A percentile compares a stretch with the other conserved stretches of the same genome.
phyloP scores from a whole-genome alignment of 2,113 vertebrate species.

The Acrocephalus arundinaceus region DNA sequence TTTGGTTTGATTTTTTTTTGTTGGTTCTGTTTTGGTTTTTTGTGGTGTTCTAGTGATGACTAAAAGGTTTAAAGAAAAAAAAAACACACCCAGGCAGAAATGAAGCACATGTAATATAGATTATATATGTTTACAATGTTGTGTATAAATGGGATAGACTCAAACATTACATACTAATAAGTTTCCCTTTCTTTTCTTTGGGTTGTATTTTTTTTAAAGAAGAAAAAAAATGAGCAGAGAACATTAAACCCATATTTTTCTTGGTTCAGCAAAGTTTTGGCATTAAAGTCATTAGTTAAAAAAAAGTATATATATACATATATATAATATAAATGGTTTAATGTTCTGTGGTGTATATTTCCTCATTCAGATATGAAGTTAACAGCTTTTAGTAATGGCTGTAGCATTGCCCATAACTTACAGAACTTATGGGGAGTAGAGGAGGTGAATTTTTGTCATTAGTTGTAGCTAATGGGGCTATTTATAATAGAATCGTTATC shows the following conservation, averaged over 20 bases:
- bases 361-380: constrained; percentile 83
- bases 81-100: constrained; percentile 79
- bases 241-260: constrained; percentile 78
- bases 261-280: constrained; percentile 77
- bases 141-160: constrained; percentile 97
- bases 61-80: constrained; percentile 80
- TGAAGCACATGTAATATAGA: constrained; percentile 99
- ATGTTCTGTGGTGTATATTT: constrained; percentile 94
- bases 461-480: constrained; percentile 79
- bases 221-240: constrained; percentile 71
- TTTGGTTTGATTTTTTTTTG: constrained; percentile 15
- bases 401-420: constrained; percentile 73
- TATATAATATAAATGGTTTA: constrained; percentile 81
- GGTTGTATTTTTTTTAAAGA: constrained; percentile 69
- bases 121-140: constrained; percentile 99
- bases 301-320: constrained; percentile 75
- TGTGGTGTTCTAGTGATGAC: constrained; percentile 76
- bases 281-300: constrained; percentile 76
- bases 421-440: constrained; percentile 72
- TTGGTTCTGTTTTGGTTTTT: constrained; percentile 48
- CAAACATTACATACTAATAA: constrained; percentile 83
- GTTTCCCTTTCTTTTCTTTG: constrained; percentile 77
- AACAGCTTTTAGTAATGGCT: constrained; percentile 76
- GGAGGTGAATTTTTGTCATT: constrained; percentile 74
- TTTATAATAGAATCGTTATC: constrained; percentile 72